Conservation (phyloP, 2,888 invertebrate species). For the Epirrhoe alternata region DNA sequence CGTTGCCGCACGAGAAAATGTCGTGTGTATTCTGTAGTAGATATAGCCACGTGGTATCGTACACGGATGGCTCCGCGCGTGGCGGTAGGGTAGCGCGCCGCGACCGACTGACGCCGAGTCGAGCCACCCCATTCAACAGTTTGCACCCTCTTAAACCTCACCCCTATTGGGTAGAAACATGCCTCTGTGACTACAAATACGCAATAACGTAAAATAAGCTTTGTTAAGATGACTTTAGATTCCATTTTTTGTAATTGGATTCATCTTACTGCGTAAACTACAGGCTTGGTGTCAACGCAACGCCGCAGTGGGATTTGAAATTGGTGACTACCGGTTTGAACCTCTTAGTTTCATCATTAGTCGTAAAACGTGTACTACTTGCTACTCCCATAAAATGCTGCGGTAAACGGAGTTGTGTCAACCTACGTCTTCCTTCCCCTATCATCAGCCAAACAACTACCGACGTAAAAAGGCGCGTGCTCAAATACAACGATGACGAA, state of each 20-base stretch:
- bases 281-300: background rate
- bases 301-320: background rate
- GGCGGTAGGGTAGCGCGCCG: constrained; percentile 57
- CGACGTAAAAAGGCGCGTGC: background rate
- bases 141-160: constrained; percentile 74
- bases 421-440: background rate
- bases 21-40: constrained; percentile 36
- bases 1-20: constrained; percentile 41
- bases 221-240: constrained; percentile 2
- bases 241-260: background rate
- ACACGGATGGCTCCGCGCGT: constrained; percentile 51
- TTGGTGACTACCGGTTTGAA: background rate
- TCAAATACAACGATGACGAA: no score
- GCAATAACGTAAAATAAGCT: constrained; percentile 6
- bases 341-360: constrained; percentile 2
- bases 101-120: constrained; percentile 77
- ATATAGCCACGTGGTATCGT: constrained; percentile 38
- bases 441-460: background rate
- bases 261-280: background rate
- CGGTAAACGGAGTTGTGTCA: background rate
- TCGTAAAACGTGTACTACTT: background rate
- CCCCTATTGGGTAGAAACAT: constrained; percentile 52
- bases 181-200: constrained; percentile 29
- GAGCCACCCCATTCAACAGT: constrained; percentile 80
- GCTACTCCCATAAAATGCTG: background rate